A percentile compares a stretch with the other conserved stretches of the same genome.
phyloP scores from a whole-genome alignment of 2,797 vertebrate genomes.

The Chelon auratus region DNA sequence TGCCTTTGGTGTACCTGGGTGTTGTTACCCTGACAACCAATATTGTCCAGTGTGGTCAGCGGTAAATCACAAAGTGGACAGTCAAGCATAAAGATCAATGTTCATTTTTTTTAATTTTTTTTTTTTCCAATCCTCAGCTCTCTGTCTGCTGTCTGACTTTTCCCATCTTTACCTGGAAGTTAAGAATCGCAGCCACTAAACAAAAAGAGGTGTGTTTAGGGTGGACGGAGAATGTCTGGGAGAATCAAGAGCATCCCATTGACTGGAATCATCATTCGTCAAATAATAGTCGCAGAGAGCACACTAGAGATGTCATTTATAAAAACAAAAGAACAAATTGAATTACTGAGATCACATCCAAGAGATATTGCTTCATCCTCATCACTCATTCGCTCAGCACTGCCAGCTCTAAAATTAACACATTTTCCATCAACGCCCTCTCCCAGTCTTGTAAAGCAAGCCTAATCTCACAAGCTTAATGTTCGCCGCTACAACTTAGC shows the following conservation, averaged over 20 bases:
- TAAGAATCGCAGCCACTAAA: constrained; percentile 24
- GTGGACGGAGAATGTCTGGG: constrained; percentile 37
- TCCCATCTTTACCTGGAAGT: background rate
- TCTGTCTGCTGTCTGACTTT: constrained; percentile 6
- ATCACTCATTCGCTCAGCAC: background rate
- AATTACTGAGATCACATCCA: constrained; percentile 10
- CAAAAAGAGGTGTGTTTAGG: background rate
- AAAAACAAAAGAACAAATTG: constrained; percentile 6
- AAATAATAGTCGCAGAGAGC: background rate
- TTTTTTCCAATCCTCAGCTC: background rate
- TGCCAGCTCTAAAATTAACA: constrained; percentile 34
- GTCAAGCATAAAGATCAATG: background rate
- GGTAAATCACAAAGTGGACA: constrained; percentile 9
- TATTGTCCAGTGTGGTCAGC: constrained; percentile 11
- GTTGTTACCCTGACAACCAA: constrained; percentile 45
- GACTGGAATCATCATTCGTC: constrained; percentile 26
- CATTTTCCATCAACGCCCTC: constrained; percentile 16
- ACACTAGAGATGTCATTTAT: background rate
- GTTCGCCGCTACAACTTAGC: constrained; percentile 12
- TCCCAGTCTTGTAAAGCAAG: constrained; percentile 9
- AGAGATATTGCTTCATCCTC: constrained; percentile 19
- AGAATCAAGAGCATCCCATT: constrained; percentile 12
- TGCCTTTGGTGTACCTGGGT: constrained; percentile 29
- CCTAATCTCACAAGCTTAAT: constrained; percentile 22
- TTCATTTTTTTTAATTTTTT: background rate